Evolutionary conservation across 2,113 vertebrate species (phyloP).

Genomic region (Taxidea taxus): DNA sequence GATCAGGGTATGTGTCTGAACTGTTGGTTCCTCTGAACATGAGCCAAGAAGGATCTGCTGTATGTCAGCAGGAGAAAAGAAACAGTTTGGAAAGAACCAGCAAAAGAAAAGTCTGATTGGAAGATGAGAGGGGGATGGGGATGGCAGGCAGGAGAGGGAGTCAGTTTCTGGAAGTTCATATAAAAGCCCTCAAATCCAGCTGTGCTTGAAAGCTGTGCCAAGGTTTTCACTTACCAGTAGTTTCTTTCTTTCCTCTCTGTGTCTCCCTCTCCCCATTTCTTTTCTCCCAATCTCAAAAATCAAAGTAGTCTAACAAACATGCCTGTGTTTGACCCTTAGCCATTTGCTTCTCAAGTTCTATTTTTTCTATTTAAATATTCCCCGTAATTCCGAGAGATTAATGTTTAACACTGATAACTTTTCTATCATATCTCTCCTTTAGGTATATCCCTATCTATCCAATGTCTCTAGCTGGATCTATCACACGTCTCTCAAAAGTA

Average conservation of each 20-base stretch:
- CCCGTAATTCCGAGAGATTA: not conserved
- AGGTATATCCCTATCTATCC: not conserved
- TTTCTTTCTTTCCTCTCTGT: not conserved
- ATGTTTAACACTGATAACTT: not conserved
- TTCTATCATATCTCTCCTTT: not conserved
- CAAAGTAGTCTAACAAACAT: not conserved
- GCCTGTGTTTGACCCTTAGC: not conserved
- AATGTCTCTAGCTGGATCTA: not conserved
- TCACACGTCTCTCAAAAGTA: not conserved
- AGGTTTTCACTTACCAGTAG: not conserved
- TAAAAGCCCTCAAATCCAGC: not conserved
- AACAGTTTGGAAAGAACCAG: not conserved
- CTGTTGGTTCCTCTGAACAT: not conserved
- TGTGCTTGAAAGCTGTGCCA: not conserved
- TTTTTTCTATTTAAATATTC: not conserved
- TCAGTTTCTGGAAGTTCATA: not conserved
- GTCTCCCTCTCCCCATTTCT: too few species aligned
- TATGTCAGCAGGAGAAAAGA: not conserved
- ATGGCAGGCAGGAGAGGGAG: accelerated
- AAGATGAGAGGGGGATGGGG: not conserved
- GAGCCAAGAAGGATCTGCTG: not conserved
- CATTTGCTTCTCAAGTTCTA: not conserved
- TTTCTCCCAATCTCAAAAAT: not conserved
- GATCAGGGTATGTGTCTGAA: not conserved
- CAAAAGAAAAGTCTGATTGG: not conserved